Evolutionary conservation across 2,888 invertebrate genomes (phyloP).

Genomic region (Lasioglossum morio): DNA sequence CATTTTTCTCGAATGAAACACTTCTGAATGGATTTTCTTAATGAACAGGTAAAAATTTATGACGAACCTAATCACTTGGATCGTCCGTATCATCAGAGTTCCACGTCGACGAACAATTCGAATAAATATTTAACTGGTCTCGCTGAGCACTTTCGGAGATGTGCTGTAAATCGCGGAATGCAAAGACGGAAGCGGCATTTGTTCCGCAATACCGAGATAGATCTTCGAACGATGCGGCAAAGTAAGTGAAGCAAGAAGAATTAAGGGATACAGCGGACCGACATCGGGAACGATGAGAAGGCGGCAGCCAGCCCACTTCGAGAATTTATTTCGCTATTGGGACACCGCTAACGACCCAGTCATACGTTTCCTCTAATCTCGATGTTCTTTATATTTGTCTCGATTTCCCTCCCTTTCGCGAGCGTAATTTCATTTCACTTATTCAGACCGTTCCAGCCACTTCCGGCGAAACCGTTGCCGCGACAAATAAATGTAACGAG

Average conservation of each 20-base stretch:
- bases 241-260: neutral
- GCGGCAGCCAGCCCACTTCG: slow-evolving; percentile 8
- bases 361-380: slow-evolving; percentile 51
- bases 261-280: neutral
- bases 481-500: neutral
- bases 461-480: neutral
- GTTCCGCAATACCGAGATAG: slow-evolving; percentile 6
- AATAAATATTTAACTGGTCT: too few relatives aligned
- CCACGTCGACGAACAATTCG: too few relatives aligned
- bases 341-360: slow-evolving; percentile 14
- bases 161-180: neutral
- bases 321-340: slow-evolving; percentile 50
- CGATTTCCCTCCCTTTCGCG: slow-evolving; percentile 29
- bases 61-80: too few relatives aligned
- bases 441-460: slow-evolving; percentile 8
- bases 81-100: too few relatives aligned
- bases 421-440: slow-evolving; percentile 54
- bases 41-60: too few relatives aligned
- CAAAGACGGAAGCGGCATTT: neutral
- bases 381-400: slow-evolving; percentile 56
- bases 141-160: neutral
- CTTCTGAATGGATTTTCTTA: too few relatives aligned
- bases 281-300: slow-evolving; percentile 21
- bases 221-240: neutral
- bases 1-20: too few relatives aligned